A percentile compares a stretch with the other conserved stretches of the same genome.
Evolutionary conservation across 2,797 vertebrate genomes (phyloP).

Genomic region (Pyrrhura leucotis): DNA sequence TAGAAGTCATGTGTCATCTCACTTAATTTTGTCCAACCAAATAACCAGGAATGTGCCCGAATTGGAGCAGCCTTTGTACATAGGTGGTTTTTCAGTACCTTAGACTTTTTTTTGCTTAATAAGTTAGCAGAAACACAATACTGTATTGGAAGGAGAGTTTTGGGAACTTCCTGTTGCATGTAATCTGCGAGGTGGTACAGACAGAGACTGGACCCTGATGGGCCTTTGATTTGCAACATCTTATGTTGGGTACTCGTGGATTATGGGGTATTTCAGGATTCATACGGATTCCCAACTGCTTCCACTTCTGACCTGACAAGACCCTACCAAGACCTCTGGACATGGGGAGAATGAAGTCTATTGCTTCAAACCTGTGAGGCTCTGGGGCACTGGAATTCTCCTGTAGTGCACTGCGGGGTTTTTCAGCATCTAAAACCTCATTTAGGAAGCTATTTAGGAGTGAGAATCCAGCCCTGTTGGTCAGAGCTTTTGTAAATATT

Average conservation of each 20-base stretch:
- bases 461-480: not conserved
- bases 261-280: not conserved
- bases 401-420: not conserved
- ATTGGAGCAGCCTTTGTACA: not conserved
- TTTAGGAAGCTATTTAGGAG: not conserved
- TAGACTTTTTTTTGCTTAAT: not conserved
- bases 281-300: not conserved
- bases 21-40: not conserved
- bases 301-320: not conserved
- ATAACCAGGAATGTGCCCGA: not conserved
- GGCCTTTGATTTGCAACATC: not conserved
- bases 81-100: not conserved
- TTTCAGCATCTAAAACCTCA: not conserved
- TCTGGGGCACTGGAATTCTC: not conserved
- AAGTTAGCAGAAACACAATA: not conserved
- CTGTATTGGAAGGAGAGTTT: not conserved
- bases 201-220: not conserved
- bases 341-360: not conserved
- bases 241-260: not conserved
- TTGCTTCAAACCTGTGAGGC: not conserved
- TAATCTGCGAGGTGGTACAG: not conserved
- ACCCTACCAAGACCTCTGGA: not conserved
- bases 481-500: constrained; percentile 48
- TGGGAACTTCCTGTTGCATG: not conserved
- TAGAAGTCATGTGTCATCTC: not conserved